Percentiles rank a stretch among this genome's conserved stretches.
Conservation (phyloP, 2,113 vertebrate genomes). For the Mormyrus iriodes region DNA sequence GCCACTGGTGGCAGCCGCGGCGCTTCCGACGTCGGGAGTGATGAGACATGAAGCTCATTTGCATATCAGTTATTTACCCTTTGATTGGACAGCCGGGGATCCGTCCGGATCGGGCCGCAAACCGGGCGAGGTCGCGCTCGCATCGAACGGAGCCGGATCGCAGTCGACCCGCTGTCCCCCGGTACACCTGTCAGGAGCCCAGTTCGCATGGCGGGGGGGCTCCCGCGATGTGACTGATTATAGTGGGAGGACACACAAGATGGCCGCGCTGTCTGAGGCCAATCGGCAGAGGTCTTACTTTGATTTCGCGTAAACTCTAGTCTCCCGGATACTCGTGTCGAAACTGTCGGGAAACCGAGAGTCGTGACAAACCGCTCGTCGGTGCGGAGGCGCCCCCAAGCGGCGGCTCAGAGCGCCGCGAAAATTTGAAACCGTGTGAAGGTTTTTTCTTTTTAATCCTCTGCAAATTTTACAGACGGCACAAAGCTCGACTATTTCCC, state of each 20-base stretch:
- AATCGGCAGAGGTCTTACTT: conserved; percentile 61
- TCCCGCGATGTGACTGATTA: conserved; percentile 27
- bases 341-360: conserved; percentile 29
- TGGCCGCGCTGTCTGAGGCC: conserved; percentile 62
- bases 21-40: conserved; percentile 62
- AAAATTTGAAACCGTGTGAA: not conserved
- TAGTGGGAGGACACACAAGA: conserved; percentile 59
- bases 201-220: conserved; percentile 14
- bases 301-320: conserved; percentile 42
- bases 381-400: conserved; percentile 41
- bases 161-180: not conserved
- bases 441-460: not conserved
- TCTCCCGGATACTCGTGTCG: conserved; percentile 33
- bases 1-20: conserved; percentile 62
- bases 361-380: conserved; percentile 3
- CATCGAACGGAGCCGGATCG: not conserved
- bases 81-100: conserved; percentile 55
- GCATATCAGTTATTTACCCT: conserved; percentile 54
- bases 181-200: not conserved
- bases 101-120: not conserved
- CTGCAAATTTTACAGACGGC: not conserved
- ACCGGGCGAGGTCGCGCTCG: not conserved
- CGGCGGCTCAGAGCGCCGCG: conserved; percentile 24
- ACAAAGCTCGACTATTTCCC: not conserved
- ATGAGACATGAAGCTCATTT: conserved; percentile 49